phyloP scores from a whole-genome alignment of 53 echinoderm and acorn worm species.

The Glandiceps talaboti region DNA sequence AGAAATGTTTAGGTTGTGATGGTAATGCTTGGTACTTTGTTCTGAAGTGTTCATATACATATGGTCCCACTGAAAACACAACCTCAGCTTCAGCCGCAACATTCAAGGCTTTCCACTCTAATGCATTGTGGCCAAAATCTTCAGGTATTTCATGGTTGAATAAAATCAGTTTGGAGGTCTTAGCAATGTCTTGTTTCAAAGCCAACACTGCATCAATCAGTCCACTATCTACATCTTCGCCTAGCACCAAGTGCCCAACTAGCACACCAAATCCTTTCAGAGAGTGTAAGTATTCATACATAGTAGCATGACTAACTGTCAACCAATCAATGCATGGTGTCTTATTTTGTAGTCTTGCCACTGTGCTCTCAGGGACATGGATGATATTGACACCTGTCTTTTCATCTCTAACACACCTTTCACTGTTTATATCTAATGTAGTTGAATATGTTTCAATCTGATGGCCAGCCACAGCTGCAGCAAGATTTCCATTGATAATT shows the following conservation, averaged over 20 bases:
- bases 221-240: not conserved
- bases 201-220: not conserved
- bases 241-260: not conserved
- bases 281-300: not conserved
- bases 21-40: not conserved
- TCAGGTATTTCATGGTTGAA: not conserved
- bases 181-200: not conserved
- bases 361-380: not conserved
- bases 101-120: not conserved
- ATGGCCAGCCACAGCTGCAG: not conserved
- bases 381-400: not conserved
- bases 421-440: not conserved
- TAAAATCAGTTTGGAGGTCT: not conserved
- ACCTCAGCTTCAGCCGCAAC: not conserved
- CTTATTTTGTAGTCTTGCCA: not conserved
- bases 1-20: not conserved
- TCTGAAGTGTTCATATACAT: not conserved
- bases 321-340: not conserved
- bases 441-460: not conserved
- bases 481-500: not conserved
- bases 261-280: not conserved
- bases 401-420: not conserved
- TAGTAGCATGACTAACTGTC: not conserved
- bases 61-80: not conserved
- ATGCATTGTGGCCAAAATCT: not conserved